Evolutionary conservation across 2,888 invertebrate genomes (phyloP), one percentile per base, ranked within the genome.

Genomic region (Aricia artaxerxes): DNA sequence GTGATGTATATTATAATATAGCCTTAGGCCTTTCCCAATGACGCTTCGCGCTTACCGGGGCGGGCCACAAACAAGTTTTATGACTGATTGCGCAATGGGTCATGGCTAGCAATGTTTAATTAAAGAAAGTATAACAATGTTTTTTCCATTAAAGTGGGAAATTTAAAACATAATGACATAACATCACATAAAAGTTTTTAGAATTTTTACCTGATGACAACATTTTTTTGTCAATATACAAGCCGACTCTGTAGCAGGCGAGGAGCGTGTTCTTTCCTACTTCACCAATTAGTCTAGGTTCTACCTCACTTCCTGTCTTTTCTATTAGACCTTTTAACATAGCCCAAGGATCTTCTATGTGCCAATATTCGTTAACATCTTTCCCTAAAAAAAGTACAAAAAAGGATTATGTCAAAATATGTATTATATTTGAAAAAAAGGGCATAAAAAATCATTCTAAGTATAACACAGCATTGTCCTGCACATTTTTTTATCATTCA

Each of bases 361-460:
- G 92, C 97, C 98, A 99, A 81, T 98, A 95, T 81, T 98, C 98
- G 84, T 96, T 96, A 4, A 99, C 90, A 88, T 99, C 98, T 89
- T 97, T 96, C 24, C 97, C 94, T 94, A 83, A 57, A 88, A 87
- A 38, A 87, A 38, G 35, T 13, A 24, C n/a, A 61, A 16, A 57
- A 57, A 49, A 11, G 49, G 49, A 49, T 49, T 49, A 49, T 11
- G 11, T 9, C 57, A 13, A 57, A 57, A 57, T 4, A 57, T 24
- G 24, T 24, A 24, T 24, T 24, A 24, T 57, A 57, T 57, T 57
- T 16, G 3, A 16, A 72, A 77, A 40, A 24, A 69, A 77, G 53
- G 38, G n/a, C 61, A 49, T 49, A 49, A 9, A 49, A 49, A 9
- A 49, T 9, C 9, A 49, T 49, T 44, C 44, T 9, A 49, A 35